phyloP scores from a whole-genome alignment of 2,888 invertebrate genomes.

The Zeuzera pyrina region DNA sequence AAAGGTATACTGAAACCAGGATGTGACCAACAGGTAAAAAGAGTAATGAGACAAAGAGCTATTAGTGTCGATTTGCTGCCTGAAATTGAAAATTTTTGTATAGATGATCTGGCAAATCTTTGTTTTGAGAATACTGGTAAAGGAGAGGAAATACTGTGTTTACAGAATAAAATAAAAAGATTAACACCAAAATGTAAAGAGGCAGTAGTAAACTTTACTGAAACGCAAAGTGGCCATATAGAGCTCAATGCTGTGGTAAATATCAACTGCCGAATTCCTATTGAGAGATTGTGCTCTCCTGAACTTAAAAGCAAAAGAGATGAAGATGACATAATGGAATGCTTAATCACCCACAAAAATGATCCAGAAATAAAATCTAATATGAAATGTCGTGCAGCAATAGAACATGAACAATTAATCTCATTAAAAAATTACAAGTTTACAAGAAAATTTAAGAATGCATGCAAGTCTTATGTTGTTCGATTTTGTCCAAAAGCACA shows the following conservation, averaged over 20 bases:
- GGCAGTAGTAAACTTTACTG: conserved; percentile 88
- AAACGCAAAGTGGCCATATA: conserved; percentile 89
- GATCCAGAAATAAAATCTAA: conserved; percentile 85
- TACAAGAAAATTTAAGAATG: conserved; percentile 94
- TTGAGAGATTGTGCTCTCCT: conserved; percentile 82
- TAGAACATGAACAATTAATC: conserved; percentile 97
- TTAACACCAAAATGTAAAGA: conserved; percentile 79
- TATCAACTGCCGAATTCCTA: conserved; percentile 84
- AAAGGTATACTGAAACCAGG: conserved; percentile 68
- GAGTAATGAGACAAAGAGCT: conserved; percentile 95
- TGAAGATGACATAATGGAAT: conserved; percentile 94
- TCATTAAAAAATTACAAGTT: conserved; percentile 95
- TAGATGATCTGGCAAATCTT: conserved; percentile 85
- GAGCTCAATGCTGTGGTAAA: conserved; percentile 92
- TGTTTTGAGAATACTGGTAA: conserved; percentile 90
- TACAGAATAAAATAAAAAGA: conserved; percentile 88
- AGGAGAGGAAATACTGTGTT: conserved; percentile 93
- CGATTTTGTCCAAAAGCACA: conserved; percentile 79
- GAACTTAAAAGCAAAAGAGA: conserved; percentile 80
- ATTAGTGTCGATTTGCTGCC: conserved; percentile 94
- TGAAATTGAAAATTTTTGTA: conserved; percentile 92
- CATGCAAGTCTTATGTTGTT: conserved; percentile 88
- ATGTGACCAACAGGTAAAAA: conserved; percentile 85
- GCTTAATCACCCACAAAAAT: conserved; percentile 93
- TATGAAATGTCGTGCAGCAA: conserved; percentile 89